A percentile compares a stretch with the other conserved stretches of the same genome.
Conservation (phyloP, 1,140 invertebrate species). For the Pemphigus obesinymphae region DNA sequence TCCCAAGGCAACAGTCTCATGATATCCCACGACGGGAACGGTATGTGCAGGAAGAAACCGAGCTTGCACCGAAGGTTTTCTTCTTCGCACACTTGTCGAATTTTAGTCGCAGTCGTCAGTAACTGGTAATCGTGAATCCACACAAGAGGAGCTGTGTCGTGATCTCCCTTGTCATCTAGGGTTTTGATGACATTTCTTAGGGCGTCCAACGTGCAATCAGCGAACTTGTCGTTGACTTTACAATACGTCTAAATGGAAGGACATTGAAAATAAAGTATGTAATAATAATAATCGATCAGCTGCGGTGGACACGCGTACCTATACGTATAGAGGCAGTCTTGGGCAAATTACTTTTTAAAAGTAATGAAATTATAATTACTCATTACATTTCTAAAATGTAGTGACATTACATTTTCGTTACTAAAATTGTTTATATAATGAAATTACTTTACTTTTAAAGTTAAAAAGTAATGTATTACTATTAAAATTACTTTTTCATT, state of each 20-base stretch:
- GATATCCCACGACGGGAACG: conserved; percentile 88
- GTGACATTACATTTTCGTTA: too few species aligned
- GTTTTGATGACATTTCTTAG: conserved; percentile 55
- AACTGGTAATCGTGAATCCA: conserved; percentile 92
- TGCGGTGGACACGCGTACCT: neutral
- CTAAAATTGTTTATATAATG: too few species aligned
- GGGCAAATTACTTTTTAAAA: too few species aligned
- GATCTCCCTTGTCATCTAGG: conserved; percentile 56
- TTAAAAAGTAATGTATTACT: too few species aligned
- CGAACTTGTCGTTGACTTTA: conserved; percentile 75
- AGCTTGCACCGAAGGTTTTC: conserved; percentile 71
- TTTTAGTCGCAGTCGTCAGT: conserved; percentile 83
- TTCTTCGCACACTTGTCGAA: conserved; percentile 71
- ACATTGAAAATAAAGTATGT: neutral
- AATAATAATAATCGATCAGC: neutral
- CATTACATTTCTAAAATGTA: too few species aligned
- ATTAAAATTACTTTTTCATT: too few species aligned
- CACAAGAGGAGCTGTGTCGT: conserved; percentile 61
- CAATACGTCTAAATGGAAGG: conserved; percentile 60
- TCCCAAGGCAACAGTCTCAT: conserved; percentile 85
- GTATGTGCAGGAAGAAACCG: conserved; percentile 88
- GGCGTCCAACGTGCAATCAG: conserved; percentile 69
- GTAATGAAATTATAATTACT: too few species aligned
- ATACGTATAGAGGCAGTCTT: too few species aligned
- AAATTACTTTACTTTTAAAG: too few species aligned